phyloP scores from a whole-genome alignment of 2,113 vertebrate species.

The Oreochromis aureus region DNA sequence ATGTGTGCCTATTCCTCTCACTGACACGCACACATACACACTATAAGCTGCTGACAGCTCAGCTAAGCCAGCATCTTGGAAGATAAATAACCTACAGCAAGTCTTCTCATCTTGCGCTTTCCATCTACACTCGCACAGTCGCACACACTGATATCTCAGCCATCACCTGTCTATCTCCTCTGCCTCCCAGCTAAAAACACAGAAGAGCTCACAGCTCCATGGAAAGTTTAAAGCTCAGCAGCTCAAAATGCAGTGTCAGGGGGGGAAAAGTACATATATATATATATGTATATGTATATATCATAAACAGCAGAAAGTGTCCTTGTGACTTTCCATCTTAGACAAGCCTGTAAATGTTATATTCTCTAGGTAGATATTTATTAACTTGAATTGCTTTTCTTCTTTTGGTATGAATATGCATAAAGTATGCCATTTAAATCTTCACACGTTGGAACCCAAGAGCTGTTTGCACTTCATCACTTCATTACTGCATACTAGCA shows the following conservation, averaged over 20 bases:
- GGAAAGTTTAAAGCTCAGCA: background rate
- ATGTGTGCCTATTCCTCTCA: background rate
- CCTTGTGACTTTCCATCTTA: background rate
- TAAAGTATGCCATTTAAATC: background rate
- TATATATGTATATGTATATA: background rate
- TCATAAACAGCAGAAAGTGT: background rate
- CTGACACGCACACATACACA: background rate
- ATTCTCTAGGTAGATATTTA: background rate
- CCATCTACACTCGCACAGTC: background rate
- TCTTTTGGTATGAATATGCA: background rate
- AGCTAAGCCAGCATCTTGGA: constrained; percentile 20
- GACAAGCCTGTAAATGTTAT: background rate
- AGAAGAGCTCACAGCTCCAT: background rate
- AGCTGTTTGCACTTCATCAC: background rate
- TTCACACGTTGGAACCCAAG: background rate
- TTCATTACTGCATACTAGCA: background rate
- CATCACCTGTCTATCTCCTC: constrained; percentile 33
- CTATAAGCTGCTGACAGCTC: constrained; percentile 12
- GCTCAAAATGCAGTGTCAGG: background rate
- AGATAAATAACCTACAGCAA: constrained; percentile 47
- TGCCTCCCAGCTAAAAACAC: constrained; percentile 6
- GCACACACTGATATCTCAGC: constrained; percentile 1
- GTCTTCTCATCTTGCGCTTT: constrained; percentile 23
- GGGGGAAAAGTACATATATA: background rate
- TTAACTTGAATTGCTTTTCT: background rate